These are phyloP conservation scores for Grantiella picta DNA, from an alignment of 2,113 vertebrate species.

Conservation along the genomic window DNA sequence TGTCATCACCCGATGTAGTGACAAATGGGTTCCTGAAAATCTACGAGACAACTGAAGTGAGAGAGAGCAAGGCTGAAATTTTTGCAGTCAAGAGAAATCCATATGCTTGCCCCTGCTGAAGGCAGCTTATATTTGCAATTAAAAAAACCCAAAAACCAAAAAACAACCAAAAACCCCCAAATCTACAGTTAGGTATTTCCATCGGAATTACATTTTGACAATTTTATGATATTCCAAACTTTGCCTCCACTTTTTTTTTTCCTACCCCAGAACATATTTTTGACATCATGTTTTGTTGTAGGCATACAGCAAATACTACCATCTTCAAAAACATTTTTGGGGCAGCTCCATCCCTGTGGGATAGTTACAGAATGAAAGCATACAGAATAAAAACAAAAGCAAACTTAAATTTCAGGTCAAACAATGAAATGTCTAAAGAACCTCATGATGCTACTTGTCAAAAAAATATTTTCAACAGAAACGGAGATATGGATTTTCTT, in stretches of 20 bases:
- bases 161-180: neutral
- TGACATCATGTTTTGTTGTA: neutral
- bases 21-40: slow-evolving; percentile 39
- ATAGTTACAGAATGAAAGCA: neutral
- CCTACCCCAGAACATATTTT: neutral
- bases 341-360: neutral
- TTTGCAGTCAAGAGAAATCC: neutral
- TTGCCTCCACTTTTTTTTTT: neutral
- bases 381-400: neutral
- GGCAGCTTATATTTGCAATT: neutral
- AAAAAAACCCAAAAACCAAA: neutral
- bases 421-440: neutral
- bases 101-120: neutral
- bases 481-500: neutral
- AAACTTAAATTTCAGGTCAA: neutral
- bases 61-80: neutral
- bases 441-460: neutral
- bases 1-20: slow-evolving; percentile 21
- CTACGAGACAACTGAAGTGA: neutral
- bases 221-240: neutral
- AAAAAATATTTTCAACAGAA: neutral
- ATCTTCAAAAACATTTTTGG: neutral
- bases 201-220: neutral
- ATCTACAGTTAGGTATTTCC: neutral
- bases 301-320: neutral